phyloP scores from a whole-genome alignment of 2,797 vertebrate genomes.

The Glyptemys insculpta region DNA sequence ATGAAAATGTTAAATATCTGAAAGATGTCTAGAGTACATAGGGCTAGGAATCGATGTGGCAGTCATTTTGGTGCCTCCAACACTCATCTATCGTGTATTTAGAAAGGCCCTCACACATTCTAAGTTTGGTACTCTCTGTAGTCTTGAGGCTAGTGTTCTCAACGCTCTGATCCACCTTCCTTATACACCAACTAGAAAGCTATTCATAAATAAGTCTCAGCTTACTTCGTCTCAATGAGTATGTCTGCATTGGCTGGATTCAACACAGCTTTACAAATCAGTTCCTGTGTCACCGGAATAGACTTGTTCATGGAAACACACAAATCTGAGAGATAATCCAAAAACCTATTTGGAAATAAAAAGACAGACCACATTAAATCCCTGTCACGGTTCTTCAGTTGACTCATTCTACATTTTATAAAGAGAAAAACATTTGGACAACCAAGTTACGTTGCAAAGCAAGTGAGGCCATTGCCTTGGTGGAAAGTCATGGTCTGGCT shows the following conservation, averaged over 20 bases:
- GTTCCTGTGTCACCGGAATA: slow-evolving; percentile 97
- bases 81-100: background rate
- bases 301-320: slow-evolving; percentile 99
- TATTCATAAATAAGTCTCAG: background rate
- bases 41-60: background rate
- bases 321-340: slow-evolving; percentile 98
- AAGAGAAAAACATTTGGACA: slow-evolving; percentile 18
- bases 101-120: background rate
- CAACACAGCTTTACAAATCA: slow-evolving; percentile 97
- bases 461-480: slow-evolving; percentile 13
- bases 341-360: slow-evolving; percentile 84
- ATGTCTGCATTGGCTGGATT: slow-evolving; percentile 96
- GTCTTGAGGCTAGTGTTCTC: background rate
- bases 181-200: slow-evolving; percentile 29
- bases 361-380: slow-evolving; percentile 55
- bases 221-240: slow-evolving; percentile 98
- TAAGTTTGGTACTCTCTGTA: background rate
- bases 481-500: background rate
- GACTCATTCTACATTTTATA: background rate
- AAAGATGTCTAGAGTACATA: background rate
- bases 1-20: background rate
- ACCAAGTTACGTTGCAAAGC: background rate
- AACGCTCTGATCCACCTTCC: slow-evolving; percentile 24
- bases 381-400: background rate
- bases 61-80: background rate